These are phyloP conservation scores for Anguilla anguilla DNA, from an alignment of 2,797 vertebrate genomes.

Conservation along the genomic window DNA sequence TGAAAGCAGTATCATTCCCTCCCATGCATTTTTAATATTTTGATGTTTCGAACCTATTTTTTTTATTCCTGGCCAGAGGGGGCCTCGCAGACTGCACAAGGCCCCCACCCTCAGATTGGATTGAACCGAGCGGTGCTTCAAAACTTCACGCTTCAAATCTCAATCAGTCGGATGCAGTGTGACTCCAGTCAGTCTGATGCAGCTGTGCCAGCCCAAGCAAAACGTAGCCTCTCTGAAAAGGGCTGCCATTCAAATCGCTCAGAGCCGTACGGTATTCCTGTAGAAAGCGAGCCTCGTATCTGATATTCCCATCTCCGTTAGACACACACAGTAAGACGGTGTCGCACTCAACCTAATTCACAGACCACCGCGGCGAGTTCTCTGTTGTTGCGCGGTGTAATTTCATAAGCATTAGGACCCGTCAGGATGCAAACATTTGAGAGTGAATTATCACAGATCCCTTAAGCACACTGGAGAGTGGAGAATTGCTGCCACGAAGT, in stretches of 20 bases:
- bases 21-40: constrained; percentile 8
- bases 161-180: not conserved
- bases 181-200: not conserved
- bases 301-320: not conserved
- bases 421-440: not conserved
- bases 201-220: not conserved
- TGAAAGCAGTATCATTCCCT: not conserved
- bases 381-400: not conserved
- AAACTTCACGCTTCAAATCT: not conserved
- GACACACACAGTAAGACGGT: not conserved
- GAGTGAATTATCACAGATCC: not conserved
- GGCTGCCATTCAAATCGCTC: not conserved
- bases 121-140: not conserved
- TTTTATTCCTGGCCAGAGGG: not conserved
- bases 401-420: not conserved
- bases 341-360: not conserved
- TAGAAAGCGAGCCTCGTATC: not conserved
- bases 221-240: not conserved
- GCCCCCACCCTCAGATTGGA: not conserved
- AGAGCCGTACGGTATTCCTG: not conserved
- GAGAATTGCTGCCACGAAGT: not conserved
- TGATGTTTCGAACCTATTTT: not conserved
- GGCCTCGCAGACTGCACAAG: not conserved
- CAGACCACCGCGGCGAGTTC: not conserved
- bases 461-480: not conserved